These are phyloP conservation scores for Sphenopsis melanotis DNA, from an alignment of 2,797 vertebrate species.

Conservation along the genomic window DNA sequence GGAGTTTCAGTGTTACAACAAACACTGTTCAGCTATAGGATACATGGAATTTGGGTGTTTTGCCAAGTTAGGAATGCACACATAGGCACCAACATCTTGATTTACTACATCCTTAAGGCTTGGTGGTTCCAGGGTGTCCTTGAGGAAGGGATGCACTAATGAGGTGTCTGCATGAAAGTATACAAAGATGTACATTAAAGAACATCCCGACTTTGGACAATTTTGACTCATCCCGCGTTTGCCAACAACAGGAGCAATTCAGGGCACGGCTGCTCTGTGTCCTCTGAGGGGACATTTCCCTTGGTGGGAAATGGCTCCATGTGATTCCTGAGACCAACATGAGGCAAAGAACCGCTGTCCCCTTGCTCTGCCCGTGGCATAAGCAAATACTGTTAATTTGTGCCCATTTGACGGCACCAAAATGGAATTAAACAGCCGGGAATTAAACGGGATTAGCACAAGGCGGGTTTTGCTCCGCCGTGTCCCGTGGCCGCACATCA, in stretches of 20 bases:
- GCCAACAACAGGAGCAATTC: fast-evolving
- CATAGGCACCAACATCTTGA: fast-evolving
- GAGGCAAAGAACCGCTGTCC: not conserved
- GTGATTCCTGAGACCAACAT: fast-evolving
- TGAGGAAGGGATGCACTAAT: not conserved
- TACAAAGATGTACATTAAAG: not conserved
- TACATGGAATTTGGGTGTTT: not conserved
- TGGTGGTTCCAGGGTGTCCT: not conserved
- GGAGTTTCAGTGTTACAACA: not conserved
- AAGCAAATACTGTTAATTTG: constrained; percentile 38
- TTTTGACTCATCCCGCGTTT: fast-evolving
- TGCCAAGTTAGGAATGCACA: not conserved
- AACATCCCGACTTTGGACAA: not conserved
- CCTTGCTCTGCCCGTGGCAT: not conserved
- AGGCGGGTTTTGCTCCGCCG: not conserved
- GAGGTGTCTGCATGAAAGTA: fast-evolving
- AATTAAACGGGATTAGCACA: not conserved
- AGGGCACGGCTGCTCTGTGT: not conserved
- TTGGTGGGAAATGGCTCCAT: not conserved
- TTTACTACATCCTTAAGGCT: not conserved
- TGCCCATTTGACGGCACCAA: not conserved
- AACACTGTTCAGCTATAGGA: not conserved
- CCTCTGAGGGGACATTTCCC: not conserved
- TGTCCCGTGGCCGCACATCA: not conserved
- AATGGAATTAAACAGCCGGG: not conserved